Percentiles rank a stretch among this genome's conserved stretches.
Evolutionary conservation across 1,140 invertebrate genomes (phyloP).

Genomic region (Matsumurasca onukii): DNA sequence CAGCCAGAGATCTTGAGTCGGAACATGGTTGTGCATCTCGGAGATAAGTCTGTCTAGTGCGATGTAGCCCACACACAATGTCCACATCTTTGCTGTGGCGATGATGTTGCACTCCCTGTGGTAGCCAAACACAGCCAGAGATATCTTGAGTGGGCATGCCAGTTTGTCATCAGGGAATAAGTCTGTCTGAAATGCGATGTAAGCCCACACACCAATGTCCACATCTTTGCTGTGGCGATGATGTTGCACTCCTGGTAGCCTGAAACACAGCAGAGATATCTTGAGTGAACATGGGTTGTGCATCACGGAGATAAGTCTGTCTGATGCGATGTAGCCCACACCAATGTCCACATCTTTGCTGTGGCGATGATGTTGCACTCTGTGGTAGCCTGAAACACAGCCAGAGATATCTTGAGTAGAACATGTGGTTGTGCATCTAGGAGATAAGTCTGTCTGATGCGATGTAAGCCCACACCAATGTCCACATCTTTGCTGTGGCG

Average conservation of each 20-base stretch:
- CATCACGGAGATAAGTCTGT: conserved; percentile 51
- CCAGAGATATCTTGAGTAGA: conserved; percentile 53
- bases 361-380: conserved; percentile 60
- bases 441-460: conserved; percentile 51
- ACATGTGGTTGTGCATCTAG: conserved; percentile 52
- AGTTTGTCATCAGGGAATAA: conserved; percentile 51
- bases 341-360: conserved; percentile 59
- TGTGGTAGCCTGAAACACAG: conserved; percentile 53
- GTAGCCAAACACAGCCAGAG: conserved; percentile 55
- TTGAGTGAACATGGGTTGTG: conserved; percentile 51
- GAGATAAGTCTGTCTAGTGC: conserved; percentile 51
- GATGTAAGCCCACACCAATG: conserved; percentile 56
- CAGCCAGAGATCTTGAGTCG: conserved; percentile 54
- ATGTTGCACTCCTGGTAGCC: conserved; percentile 62
- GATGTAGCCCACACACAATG: conserved; percentile 57
- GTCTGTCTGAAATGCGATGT: conserved; percentile 52
- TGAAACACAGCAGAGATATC: conserved; percentile 56
- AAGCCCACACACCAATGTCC: conserved; percentile 59
- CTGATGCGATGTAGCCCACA: conserved; percentile 54
- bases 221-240: conserved; percentile 59
- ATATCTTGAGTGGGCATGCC: conserved; percentile 54
- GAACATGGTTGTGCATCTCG: conserved; percentile 51
- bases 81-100: conserved; percentile 59
- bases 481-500: conserved; percentile 59
- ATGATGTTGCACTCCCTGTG: conserved; percentile 61